These are phyloP conservation scores for Corticium candelabrum DNA, from an alignment of 37 sponge, comb jelly and placozoan genomes.

Conservation along the genomic window DNA sequence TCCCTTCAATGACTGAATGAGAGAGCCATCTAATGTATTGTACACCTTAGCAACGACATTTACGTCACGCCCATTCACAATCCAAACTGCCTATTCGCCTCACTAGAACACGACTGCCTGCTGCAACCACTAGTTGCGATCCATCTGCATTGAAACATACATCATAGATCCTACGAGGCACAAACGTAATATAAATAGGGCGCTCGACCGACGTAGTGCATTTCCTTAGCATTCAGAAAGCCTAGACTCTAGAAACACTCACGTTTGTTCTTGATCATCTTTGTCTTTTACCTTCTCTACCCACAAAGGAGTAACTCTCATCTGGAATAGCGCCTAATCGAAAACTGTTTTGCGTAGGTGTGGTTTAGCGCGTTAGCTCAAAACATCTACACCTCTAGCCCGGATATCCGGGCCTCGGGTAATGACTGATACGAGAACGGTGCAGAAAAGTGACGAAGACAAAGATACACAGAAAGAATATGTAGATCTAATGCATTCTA, in stretches of 20 bases:
- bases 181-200: too few species aligned
- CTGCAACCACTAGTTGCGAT: constrained; percentile 45
- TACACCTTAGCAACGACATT: constrained; percentile 34
- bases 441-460: too few species aligned
- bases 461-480: too few species aligned
- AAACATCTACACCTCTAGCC: too few species aligned
- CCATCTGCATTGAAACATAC: constrained; percentile 79
- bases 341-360: too few species aligned
- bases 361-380: too few species aligned
- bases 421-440: too few species aligned
- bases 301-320: neutral
- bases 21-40: constrained; percentile 40
- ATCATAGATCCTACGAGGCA: constrained; percentile 60
- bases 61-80: constrained; percentile 2
- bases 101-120: constrained; percentile 53
- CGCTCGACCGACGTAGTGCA: neutral
- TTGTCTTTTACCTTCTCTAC: neutral
- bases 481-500: too few species aligned
- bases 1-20: constrained; percentile 59
- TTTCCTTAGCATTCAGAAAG: too few species aligned
- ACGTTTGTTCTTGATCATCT: neutral
- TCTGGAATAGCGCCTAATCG: too few species aligned
- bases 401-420: too few species aligned
- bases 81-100: neutral
- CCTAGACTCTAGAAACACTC: neutral